Evolutionary conservation across 2,113 vertebrate species (phyloP), one percentile per base, ranked within the genome.

Genomic region (Entelurus aequoreus): DNA sequence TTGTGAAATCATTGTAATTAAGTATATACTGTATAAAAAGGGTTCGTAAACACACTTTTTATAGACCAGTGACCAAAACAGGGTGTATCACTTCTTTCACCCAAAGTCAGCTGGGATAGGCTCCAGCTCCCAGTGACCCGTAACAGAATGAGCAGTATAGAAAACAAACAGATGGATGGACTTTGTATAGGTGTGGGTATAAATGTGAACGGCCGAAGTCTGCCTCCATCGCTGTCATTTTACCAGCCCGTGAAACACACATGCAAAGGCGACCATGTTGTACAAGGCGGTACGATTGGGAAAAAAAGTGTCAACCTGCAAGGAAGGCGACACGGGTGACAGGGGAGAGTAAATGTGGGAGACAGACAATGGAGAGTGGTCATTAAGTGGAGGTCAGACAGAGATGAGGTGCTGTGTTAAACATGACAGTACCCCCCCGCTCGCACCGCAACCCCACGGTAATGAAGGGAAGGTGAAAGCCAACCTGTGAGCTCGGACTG

Each of bases 351-450:
- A 63, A 36, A 36, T 15, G 58, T 1, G 40, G 14, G 62, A 60
- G 12, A 40, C 6, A 37, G 14, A 51, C 38, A 50, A 60, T 54
- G 46, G 36, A 61, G 65, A n/a, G 48, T 54, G 75, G 75, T 66
- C 75, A 84, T 80, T 75, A 84, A 78, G 61, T 48, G 11, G 57
- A 69, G 62, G 78, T 71, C 77, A 82, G 66, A 36, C 51, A 37
- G 63, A 55, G 53, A 66, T 67, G 42, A 14, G 62, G 63, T 8
- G 50, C 40, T 62, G 59, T 49, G 35, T 74, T 74, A 71, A 80
- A 69, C 62, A 68, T 65, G 60, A 72, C 53, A 40, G 66, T 42
- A 8, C 51, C 60, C 13, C 42, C 15, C 4, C 28, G 3, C 28
- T 2, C 28, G 28, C 28, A 28, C 28, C 28, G 4, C 28, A 28